Evolutionary conservation across 2,797 vertebrate genomes (phyloP), one percentile per base, ranked within the genome.

Genomic region (Coluber constrictor): DNA sequence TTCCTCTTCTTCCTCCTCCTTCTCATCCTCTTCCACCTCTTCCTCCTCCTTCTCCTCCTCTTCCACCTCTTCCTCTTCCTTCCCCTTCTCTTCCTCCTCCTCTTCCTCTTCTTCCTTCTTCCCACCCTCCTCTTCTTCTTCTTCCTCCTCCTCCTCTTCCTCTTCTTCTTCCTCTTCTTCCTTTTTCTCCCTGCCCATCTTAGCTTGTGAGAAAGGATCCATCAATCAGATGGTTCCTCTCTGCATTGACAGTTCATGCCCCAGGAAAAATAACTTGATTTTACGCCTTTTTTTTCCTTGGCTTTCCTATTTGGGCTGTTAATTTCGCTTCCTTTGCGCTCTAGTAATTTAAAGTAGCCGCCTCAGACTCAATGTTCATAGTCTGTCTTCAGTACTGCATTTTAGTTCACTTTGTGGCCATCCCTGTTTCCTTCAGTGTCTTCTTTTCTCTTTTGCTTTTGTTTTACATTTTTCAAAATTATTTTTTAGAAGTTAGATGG

Each of bases 51-150:
- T 18, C 18, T 59, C 5, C 16, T 20, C 18, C 16, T 57, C 16
- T 4, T 57, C 55, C 4, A 5, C 57, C 18, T 60, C 20, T 0
- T 60, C 20, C 2, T 23, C 59, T 1, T 57, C 56, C 16, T 57
- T 1, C 1, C 1, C 15, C 0, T 18, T 1, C 0, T 18, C 16
- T 0, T 18, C 16, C 0, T 18, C 15, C 1, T 57, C 5, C 0
- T 57, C 56, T 4, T 57, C 56, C 1, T 56, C 16, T 16, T 57
- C 15, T 15, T 57, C 15, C n/a, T 56, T 56, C 56, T 16, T 56
- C 55, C 55, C n/a, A n/a, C n/a, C n/a, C n/a, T n/a, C n/a, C n/a
- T n/a, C n/a, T 56, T 54, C 51, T 10, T 54, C 51, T 10, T 10
- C 51, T 11, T 55, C 54, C 10, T 55, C 10, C 54, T 55, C 1